Conservation (phyloP, 92 coral and sea anemone species). For the Nematostella vectensis region DNA sequence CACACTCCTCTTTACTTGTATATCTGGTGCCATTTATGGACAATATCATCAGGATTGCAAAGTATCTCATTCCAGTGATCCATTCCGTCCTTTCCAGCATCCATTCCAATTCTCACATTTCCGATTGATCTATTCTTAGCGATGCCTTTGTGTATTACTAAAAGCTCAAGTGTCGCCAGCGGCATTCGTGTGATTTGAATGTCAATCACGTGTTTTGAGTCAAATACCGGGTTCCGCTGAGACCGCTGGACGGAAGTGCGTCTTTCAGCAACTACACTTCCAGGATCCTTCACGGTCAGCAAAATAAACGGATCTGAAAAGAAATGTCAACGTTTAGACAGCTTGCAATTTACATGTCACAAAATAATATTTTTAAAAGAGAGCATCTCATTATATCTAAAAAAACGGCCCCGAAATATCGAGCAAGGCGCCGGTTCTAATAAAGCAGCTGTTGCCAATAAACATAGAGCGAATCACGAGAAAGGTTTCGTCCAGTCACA, state of each 20-base stretch:
- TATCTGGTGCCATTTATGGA: constrained; percentile 6
- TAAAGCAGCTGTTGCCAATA: too few species aligned
- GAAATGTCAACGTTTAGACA: too few species aligned
- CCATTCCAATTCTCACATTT: constrained; percentile 18
- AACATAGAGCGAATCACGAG: too few species aligned
- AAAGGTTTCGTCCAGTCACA: too few species aligned
- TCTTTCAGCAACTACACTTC: constrained; percentile 11
- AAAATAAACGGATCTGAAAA: constrained; percentile 17
- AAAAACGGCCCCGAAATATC: too few species aligned
- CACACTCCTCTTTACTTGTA: constrained; percentile 6
- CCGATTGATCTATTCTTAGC: constrained; percentile 17
- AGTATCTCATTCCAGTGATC: constrained; percentile 12
- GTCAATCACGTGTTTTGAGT: constrained; percentile 18
- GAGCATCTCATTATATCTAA: too few species aligned
- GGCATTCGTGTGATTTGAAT: constrained; percentile 4
- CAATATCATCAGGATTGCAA: not conserved
- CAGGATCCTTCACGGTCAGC: constrained; percentile 28
- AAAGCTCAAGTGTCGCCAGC: constrained; percentile 1
- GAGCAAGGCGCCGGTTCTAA: too few species aligned
- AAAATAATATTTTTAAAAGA: too few species aligned
- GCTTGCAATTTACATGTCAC: too few species aligned
- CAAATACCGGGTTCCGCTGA: constrained; percentile 21
- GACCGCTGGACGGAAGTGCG: constrained; percentile 11
- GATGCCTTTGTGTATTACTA: too few species aligned
- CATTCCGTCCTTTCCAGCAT: constrained; percentile 14